Percentiles rank a stretch among this genome's conserved stretches.
Evolutionary conservation across 2,888 invertebrate species (phyloP).

Genomic region (Drosophila kambysellisi): DNA sequence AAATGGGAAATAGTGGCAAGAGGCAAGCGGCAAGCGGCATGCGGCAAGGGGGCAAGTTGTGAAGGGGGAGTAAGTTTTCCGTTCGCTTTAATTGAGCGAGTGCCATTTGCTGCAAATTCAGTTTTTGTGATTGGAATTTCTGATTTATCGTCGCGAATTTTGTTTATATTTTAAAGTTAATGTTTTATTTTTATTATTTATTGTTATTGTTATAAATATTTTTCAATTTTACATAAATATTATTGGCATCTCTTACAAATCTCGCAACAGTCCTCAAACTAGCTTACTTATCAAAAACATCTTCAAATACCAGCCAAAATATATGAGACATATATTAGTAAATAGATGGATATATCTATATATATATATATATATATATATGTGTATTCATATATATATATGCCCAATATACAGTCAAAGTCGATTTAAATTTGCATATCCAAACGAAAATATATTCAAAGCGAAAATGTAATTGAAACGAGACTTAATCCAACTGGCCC

Average conservation of each 20-base stretch:
- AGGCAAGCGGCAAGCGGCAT: neutral
- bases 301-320: neutral
- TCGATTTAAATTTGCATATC: slow-evolving; percentile 41
- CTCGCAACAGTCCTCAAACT: neutral
- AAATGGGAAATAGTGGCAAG: neutral
- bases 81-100: slow-evolving; percentile 58
- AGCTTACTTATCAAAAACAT: neutral
- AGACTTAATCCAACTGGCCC: slow-evolving; percentile 41
- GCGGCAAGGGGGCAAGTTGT: neutral
- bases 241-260: neutral
- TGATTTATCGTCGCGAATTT: neutral
- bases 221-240: neutral
- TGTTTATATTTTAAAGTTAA: too few relatives aligned
- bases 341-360: neutral
- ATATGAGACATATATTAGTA: neutral
- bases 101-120: slow-evolving; percentile 22
- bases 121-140: neutral
- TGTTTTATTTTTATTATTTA: neutral
- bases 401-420: neutral
- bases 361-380: neutral
- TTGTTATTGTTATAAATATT: neutral
- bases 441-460: slow-evolving; percentile 4
- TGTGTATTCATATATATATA: neutral
- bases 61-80: neutral
- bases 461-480: slow-evolving; percentile 51